Evolutionary conservation across 2,888 invertebrate species (phyloP), one percentile per base, ranked within the genome.

Genomic region (Temnothorax unifasciatus): DNA sequence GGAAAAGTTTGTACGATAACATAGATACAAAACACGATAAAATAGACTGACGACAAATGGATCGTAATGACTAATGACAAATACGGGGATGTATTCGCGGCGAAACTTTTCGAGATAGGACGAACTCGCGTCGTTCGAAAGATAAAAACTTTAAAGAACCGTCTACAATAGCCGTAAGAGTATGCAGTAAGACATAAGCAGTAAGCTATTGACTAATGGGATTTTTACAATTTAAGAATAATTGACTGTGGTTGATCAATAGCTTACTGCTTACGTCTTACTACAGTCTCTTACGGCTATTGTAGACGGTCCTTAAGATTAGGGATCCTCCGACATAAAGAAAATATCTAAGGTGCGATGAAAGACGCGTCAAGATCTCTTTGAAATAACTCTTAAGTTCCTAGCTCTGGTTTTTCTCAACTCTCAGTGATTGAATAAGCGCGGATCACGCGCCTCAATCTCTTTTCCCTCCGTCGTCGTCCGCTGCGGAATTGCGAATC

Each of bases 11-110:
- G 59, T 21, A 50, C 69, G 77, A 44, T 21, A 44, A 18, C 54
- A 52, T n/a, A n/a, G n/a, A n/a, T n/a, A n/a, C 34, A 59, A 75
- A 75, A 86, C 52, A 84, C 34, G 34, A 34, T 83, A 82, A 86
- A 75, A 71, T 61, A 47, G 52, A 74, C 54, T 61, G 84, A 87
- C 90, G 90, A 90, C 89, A 81, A 86, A 90, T 89, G 81, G 59
- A 71, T 77, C 57, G 29, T 74, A 77, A 75, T 73, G 59, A 34
- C 13, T 74, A 77, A 75, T 69, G 59, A 34, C 18, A 34, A 76
- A 64, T 63, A 38, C 34, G 6, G 18, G 11, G 34, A 6, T 8
- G 34, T 18, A 1, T 34, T 34, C 34, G 34, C 71, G 29, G 29
- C 29, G 29, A 3, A n/a, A 41, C 21, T 57, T 69, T 44, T 41